These are phyloP conservation scores for Philhelius pedissequus DNA, from an alignment of 2,888 invertebrate genomes.

Conservation along the genomic window DNA sequence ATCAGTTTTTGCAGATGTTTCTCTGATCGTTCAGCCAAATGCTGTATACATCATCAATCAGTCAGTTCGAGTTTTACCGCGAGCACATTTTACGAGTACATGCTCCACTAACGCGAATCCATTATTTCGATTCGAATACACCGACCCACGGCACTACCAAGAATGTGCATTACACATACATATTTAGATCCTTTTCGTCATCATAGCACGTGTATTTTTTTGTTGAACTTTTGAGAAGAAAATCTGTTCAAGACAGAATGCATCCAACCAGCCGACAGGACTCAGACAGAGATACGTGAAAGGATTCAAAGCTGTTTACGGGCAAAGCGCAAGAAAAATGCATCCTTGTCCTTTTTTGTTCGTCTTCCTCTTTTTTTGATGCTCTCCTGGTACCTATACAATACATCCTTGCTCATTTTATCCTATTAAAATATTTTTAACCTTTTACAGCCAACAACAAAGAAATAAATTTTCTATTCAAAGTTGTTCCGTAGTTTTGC, in stretches of 20 bases:
- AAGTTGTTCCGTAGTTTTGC: conserved; percentile 39
- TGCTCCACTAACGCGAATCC: neutral
- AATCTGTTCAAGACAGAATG: conserved; percentile 57
- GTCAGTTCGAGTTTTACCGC: conserved; percentile 40
- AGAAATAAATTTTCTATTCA: conserved; percentile 34
- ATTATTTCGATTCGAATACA: conserved; percentile 6
- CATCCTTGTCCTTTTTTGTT: conserved; percentile 6
- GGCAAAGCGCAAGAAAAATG: neutral
- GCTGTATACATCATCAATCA: conserved; percentile 51
- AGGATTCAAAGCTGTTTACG: conserved; percentile 38
- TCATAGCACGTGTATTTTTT: conserved; percentile 35
- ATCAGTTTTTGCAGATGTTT: conserved; percentile 36
- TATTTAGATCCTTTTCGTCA: neutral
- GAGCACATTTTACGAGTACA: conserved; percentile 29
- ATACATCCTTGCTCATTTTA: conserved; percentile 10
- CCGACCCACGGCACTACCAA: conserved; percentile 4
- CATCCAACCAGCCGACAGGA: conserved; percentile 54
- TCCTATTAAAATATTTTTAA: conserved; percentile 56
- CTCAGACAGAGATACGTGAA: conserved; percentile 56
- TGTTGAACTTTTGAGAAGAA: neutral
- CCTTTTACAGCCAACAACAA: conserved; percentile 25
- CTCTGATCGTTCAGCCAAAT: conserved; percentile 22
- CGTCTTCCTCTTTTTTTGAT: neutral
- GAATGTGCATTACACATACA: conserved; percentile 11
- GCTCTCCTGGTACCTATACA: neutral